phyloP scores from a whole-genome alignment of 2,888 invertebrate genomes.

The Callosobruchus maculatus region DNA sequence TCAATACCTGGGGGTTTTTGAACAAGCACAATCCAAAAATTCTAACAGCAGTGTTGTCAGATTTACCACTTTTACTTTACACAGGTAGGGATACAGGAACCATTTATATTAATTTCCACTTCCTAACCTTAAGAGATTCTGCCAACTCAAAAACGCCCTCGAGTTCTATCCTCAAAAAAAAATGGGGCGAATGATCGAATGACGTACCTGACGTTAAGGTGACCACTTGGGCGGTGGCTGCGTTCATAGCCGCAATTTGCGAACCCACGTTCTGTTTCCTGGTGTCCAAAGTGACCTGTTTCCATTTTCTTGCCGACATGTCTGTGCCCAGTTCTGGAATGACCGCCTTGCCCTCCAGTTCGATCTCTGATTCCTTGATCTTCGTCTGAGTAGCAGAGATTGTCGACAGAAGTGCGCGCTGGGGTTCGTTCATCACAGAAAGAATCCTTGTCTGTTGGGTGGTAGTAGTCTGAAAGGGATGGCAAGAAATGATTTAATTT shows the following conservation, averaged over 20 bases:
- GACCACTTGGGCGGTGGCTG: constrained; percentile 87
- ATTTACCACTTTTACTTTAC: too few relatives aligned
- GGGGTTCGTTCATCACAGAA: constrained; percentile 83
- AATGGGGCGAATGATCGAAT: too few relatives aligned
- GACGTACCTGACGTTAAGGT: constrained; percentile 46
- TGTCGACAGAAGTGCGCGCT: constrained; percentile 86
- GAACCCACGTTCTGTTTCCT: constrained; percentile 95
- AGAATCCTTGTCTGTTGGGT: constrained; percentile 83
- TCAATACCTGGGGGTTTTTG: too few relatives aligned
- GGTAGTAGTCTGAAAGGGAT: constrained; percentile 18
- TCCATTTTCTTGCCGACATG: constrained; percentile 87
- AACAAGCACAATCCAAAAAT: too few relatives aligned
- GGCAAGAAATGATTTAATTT: background rate
- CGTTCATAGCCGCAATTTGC: constrained; percentile 98
- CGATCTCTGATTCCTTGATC: constrained; percentile 81
- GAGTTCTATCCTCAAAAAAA: too few relatives aligned
- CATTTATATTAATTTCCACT: too few relatives aligned
- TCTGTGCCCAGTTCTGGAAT: constrained; percentile 78
- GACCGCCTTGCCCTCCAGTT: constrained; percentile 54
- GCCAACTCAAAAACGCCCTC: too few relatives aligned
- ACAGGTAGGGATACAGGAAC: too few relatives aligned
- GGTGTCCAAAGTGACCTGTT: constrained; percentile 88
- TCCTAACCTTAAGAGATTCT: too few relatives aligned
- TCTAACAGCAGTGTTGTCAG: too few relatives aligned
- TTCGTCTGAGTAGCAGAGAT: constrained; percentile 87